Evolutionary conservation across 2,113 vertebrate genomes (phyloP).

Genomic region (Podarcis cretensis): DNA sequence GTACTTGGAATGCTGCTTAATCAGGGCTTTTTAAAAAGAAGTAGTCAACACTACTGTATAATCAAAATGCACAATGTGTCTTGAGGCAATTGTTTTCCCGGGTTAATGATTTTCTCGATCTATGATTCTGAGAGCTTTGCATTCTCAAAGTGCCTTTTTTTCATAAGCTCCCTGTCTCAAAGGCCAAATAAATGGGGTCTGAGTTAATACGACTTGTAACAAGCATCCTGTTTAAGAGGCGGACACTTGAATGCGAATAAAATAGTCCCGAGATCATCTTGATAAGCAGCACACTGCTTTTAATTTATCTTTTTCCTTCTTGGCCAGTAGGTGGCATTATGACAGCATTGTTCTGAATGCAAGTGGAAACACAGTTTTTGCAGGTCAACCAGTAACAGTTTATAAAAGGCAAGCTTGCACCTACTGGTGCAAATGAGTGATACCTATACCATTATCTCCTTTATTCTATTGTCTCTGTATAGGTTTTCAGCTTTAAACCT

Average conservation of each 20-base stretch:
- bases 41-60: background rate
- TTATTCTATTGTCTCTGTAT: background rate
- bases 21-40: conserved; percentile 1
- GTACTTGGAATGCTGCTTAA: conserved; percentile 29
- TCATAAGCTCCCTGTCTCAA: conserved; percentile 17
- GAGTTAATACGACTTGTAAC: conserved; percentile 32
- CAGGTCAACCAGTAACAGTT: background rate
- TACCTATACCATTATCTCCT: background rate
- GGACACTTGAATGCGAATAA: conserved; percentile 63
- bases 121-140: conserved; percentile 64
- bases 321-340: conserved; percentile 67
- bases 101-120: conserved; percentile 33
- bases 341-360: background rate
- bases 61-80: background rate
- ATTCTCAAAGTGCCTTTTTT: conserved; percentile 73
- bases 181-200: conserved; percentile 19
- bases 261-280: conserved; percentile 26
- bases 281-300: background rate
- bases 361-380: conserved; percentile 5
- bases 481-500: background rate
- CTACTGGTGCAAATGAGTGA: background rate
- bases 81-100: conserved; percentile 42
- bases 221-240: background rate
- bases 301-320: background rate
- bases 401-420: background rate